Base-by-base conservation (phyloP, 2,888 invertebrate genomes). In the Desoria tigrina region DNA sequence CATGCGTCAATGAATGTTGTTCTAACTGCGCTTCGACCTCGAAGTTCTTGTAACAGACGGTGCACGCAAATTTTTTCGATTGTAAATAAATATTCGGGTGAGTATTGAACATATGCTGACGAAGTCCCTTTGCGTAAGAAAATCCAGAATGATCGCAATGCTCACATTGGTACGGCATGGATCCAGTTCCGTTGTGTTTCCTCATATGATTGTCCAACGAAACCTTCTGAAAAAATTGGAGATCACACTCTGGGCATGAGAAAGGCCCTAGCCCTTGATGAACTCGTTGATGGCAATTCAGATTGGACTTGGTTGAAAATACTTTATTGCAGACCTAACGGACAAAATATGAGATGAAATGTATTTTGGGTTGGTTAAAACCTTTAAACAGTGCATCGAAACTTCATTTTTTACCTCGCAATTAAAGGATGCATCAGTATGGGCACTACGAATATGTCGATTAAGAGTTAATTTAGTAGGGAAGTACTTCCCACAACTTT, bases 261-360 rank as follows among this genome's bases (percentile, higher is more conserved):
- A 57, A 61, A 3, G 58, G 61, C 4, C 26, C 45, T 4, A 57
- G 53, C 7, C 54, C 61, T 2, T 39, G 56, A 45, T 68, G 68
- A 1, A 61, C 6, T 2, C 37, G 42, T 49, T 37, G 42, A 32
- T 68, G 68, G 7, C 26, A 51, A 18, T 64, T 64, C 1, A 61
- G 32, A 42, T 61, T 63, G 23, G 53, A 61, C 26, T 45, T 49
- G 21, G 49, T 61, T 18, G 27, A 54, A 21, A 64, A 64, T n/a
- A 39, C 28, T 42, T 68, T 68, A 18, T 58, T 50, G 16, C 68
- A 68, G 32, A 61, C 32, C 67, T 68, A 23, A 14, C 54, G 50
- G 2, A 54, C 18, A 42, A 32, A 59, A 21, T 7, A 6, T 18
- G 23, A 28, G 37, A 49, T 9, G 39, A 9, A 39, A 39, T 39